A percentile compares a stretch with the other conserved stretches of the same genome.
Evolutionary conservation across 1,140 invertebrate genomes (phyloP).

Genomic region (Spodoptera litura): DNA sequence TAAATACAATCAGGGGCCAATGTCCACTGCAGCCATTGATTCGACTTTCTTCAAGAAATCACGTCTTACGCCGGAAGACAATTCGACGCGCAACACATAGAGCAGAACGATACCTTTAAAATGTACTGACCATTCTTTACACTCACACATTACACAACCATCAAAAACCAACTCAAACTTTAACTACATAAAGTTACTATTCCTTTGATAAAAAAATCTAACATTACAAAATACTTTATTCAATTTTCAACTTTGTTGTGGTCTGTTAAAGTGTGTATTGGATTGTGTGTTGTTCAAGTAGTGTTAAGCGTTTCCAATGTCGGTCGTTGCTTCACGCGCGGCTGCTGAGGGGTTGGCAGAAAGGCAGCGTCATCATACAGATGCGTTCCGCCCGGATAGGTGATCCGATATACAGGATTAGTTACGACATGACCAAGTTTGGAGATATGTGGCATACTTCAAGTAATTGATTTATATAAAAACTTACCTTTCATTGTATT

Average conservation of each 20-base stretch:
- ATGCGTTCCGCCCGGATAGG: slow-evolving; percentile 71
- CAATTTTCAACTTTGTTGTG: slow-evolving; percentile 43
- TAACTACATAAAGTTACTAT: slow-evolving; percentile 27
- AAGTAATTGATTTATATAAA: background rate
- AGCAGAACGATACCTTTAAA: slow-evolving; percentile 71
- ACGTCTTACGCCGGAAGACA: slow-evolving; percentile 82
- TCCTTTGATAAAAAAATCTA: background rate
- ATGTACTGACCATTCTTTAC: slow-evolving; percentile 65
- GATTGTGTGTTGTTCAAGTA: slow-evolving; percentile 44
- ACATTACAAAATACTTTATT: background rate
- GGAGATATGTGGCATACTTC: background rate
- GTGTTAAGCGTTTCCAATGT: slow-evolving; percentile 62
- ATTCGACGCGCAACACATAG: slow-evolving; percentile 76
- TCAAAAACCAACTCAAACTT: slow-evolving; percentile 53
- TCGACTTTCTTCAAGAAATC: slow-evolving; percentile 84
- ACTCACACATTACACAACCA: background rate
- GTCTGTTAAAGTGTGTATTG: slow-evolving; percentile 25
- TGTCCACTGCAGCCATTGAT: slow-evolving; percentile 80
- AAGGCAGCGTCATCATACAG: slow-evolving; percentile 69
- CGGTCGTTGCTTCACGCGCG: slow-evolving; percentile 66
- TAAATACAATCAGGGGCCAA: slow-evolving; percentile 77
- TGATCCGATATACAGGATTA: slow-evolving; percentile 52
- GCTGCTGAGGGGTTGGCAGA: slow-evolving; percentile 61
- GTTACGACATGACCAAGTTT: slow-evolving; percentile 34
- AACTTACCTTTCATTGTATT: too few species aligned